Evolutionary conservation across 2,888 invertebrate genomes (phyloP).

Genomic region (Hipparchia semele): DNA sequence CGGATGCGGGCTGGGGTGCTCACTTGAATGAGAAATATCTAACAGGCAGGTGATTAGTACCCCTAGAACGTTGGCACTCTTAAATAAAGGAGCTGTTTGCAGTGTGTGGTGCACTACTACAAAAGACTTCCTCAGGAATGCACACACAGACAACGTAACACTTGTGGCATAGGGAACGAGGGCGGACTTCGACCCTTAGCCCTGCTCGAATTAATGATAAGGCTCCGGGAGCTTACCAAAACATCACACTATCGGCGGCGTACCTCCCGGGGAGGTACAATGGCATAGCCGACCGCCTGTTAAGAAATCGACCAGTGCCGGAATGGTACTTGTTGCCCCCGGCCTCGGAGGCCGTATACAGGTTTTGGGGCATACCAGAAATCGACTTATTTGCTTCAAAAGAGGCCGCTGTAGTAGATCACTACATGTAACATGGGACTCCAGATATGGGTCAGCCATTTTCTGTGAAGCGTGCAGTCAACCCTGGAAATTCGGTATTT

Average conservation of each 20-base stretch:
- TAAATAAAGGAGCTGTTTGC: background rate
- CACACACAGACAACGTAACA: background rate
- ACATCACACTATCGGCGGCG: background rate
- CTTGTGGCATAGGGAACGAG: background rate
- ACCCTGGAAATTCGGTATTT: background rate
- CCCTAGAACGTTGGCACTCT: background rate
- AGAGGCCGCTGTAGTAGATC: background rate
- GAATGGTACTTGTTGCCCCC: too few species aligned
- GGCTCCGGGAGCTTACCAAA: background rate
- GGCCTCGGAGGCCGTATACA: too few species aligned
- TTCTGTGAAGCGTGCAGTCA: background rate
- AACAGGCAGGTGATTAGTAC: background rate
- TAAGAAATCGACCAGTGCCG: too few species aligned
- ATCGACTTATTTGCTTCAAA: background rate
- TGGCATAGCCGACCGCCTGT: too few species aligned
- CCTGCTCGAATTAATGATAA: background rate
- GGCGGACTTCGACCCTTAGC: background rate
- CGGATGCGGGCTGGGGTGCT: background rate
- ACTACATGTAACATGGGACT: background rate
- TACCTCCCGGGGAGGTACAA: background rate
- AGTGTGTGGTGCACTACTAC: background rate
- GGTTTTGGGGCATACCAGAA: background rate
- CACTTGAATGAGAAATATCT: background rate
- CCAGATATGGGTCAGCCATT: background rate
- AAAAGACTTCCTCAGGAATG: background rate